Evolutionary conservation across 2,797 vertebrate genomes (phyloP), one percentile per base, ranked within the genome.

Genomic region (Pangasius macronema): DNA sequence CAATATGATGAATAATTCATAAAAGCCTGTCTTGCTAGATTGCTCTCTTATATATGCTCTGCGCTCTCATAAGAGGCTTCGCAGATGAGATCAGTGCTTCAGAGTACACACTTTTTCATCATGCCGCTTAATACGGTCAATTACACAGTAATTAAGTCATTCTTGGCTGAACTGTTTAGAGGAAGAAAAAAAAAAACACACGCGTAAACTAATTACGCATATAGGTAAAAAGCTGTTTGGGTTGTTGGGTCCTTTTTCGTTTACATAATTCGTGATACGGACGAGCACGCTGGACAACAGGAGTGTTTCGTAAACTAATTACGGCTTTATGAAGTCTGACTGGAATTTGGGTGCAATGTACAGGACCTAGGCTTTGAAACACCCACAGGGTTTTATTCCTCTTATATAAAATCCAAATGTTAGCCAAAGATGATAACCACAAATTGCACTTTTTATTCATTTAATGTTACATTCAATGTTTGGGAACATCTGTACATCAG

Each of bases 1-100:
- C 93, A 95, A 94, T 95, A 93, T 85, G 90, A 94, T 95, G 84
- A 95, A 96, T 95, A 94, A 95, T 96, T 96, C 93, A 96, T 93
- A 67, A 89, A 42, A 92, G 91, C 92, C 92, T 53, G 89, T 93
- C 93, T 93, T 91, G 89, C 93, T 93, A 92, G 92, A 92, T 93
- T 93, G 90, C 86, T 92, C 83, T 92, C 92, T 92, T 75, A 81
- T 91, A 91, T 92, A 93, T 92, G 91, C 87, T 90, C 91, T 92
- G 88, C 89, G 87, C 93, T 92, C 91, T 93, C 91, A 89, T 88
- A 91, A 85, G 87, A 88, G 85, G 85, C 88, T 89, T 84, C 46
- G 77, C 72, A 86, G 89, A 86, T 55, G 80, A 87, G 91, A 87
- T 90, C 87, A 84, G 85, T 88, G 89, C 39, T 82, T 83, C 57